Evolutionary conservation across 2,888 invertebrate species (phyloP).

Genomic region (Hirtodrosophila histrioides): DNA sequence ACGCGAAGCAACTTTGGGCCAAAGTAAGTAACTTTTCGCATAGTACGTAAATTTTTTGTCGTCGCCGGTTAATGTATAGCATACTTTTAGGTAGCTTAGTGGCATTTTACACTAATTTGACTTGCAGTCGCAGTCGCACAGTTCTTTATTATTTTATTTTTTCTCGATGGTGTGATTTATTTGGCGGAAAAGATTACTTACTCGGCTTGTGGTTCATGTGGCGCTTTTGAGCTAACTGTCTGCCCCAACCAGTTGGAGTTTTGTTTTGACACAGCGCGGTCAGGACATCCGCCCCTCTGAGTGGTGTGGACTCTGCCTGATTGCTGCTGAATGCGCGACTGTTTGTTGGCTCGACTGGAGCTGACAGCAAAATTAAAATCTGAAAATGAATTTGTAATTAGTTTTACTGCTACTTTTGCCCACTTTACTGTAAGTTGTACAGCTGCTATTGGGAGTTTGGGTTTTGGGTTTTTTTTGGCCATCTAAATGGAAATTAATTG

Average conservation of each 20-base stretch:
- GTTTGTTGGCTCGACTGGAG: no score
- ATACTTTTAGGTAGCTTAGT: conserved; percentile 77
- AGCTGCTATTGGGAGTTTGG: conserved; percentile 35
- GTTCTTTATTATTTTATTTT: conserved; percentile 33
- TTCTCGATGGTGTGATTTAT: conserved; percentile 83
- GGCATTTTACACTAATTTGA: conserved; percentile 81
- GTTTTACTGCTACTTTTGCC: conserved; percentile 76
- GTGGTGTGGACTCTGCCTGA: conserved; percentile 35
- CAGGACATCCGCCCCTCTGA: conserved; percentile 19
- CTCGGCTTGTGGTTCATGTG: conserved; percentile 61
- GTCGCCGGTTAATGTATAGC: conserved; percentile 55
- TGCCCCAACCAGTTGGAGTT: conserved; percentile 21
- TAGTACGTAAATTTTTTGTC: conserved; percentile 68
- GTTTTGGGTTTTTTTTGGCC: conserved; percentile 21
- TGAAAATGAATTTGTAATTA: conserved; percentile 83
- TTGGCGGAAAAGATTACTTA: conserved; percentile 83
- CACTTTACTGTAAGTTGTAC: conserved; percentile 43
- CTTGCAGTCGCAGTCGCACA: conserved; percentile 37
- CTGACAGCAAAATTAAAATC: conserved; percentile 81
- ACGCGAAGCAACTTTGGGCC: conserved; percentile 73
- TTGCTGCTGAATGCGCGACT: conserved; percentile 48
- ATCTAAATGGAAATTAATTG: conserved; percentile 76
- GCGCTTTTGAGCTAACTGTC: conserved; percentile 38
- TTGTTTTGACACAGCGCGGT: conserved; percentile 49
- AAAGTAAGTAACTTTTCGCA: conserved; percentile 73